Percentiles rank a stretch among this genome's conserved stretches.
Evolutionary conservation across 2,113 vertebrate genomes (phyloP).

Genomic region (Dicaeum eximium): DNA sequence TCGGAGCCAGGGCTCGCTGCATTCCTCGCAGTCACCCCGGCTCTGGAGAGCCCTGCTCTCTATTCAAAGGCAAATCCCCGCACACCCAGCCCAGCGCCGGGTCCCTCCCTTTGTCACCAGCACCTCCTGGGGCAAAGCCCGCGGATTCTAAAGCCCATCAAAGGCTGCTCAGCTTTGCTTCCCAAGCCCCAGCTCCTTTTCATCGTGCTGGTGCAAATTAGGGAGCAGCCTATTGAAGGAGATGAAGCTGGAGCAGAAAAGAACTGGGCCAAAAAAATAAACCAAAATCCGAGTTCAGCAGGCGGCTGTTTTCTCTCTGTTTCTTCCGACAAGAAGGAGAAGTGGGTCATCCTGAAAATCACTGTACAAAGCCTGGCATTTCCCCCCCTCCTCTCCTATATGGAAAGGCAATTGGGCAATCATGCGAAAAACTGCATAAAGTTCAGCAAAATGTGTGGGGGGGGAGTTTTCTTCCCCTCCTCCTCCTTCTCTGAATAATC

Average conservation of each 20-base stretch:
- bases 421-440: background rate
- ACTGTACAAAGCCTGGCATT: background rate
- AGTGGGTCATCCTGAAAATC: background rate
- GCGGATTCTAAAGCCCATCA: background rate
- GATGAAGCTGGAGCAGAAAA: background rate
- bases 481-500: background rate
- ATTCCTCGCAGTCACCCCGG: background rate
- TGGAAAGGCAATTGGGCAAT: background rate
- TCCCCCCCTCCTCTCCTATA: background rate
- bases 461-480: background rate
- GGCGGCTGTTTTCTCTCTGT: accelerated
- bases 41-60: background rate
- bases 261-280: background rate
- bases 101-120: background rate
- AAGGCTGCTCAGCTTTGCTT: background rate
- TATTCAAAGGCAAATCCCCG: background rate
- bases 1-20: background rate
- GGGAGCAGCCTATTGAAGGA: background rate
- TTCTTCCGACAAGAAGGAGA: background rate
- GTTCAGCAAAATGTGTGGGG: background rate
- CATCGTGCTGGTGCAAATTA: background rate
- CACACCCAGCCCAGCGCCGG: background rate
- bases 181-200: background rate
- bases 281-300: background rate
- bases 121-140: background rate